phyloP scores from a whole-genome alignment of 2,113 vertebrate genomes.

The Peromyscus polionotus region DNA sequence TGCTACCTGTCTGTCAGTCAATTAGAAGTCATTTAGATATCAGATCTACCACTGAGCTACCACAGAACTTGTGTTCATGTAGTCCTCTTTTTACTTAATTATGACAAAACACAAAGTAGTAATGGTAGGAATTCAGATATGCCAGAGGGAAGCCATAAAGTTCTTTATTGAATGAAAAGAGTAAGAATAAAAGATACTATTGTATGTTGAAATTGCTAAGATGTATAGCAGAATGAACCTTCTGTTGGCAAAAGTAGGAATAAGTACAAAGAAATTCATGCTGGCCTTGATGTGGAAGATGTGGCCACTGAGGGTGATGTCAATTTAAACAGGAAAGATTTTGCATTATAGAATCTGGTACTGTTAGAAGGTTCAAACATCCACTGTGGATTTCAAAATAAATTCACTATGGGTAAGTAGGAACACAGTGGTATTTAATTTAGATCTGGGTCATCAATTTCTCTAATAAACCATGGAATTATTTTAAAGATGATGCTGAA shows the following conservation, averaged over 20 bases:
- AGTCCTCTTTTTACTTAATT: not conserved
- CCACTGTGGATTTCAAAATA: not conserved
- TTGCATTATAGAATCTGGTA: not conserved
- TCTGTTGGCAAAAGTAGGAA: not conserved
- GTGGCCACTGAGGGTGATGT: not conserved
- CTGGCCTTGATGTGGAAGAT: not conserved
- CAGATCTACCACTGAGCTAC: not conserved
- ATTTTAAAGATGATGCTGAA: not conserved
- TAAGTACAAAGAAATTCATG: not conserved
- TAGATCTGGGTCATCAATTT: not conserved
- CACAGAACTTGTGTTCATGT: not conserved
- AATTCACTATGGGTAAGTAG: too few relatives aligned
- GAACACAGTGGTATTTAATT: not conserved
- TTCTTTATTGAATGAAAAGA: not conserved
- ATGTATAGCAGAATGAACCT: not conserved
- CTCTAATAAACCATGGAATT: not conserved
- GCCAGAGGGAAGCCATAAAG: not conserved
- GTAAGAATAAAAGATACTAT: not conserved
- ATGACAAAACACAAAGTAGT: not conserved
- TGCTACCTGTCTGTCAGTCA: not conserved
- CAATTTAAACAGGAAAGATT: not conserved
- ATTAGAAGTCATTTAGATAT: not conserved
- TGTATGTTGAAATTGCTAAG: not conserved
- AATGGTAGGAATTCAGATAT: not conserved
- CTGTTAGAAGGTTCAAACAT: not conserved